phyloP scores from a whole-genome alignment of 2,888 invertebrate genomes.

The Acrobasis repandana region DNA sequence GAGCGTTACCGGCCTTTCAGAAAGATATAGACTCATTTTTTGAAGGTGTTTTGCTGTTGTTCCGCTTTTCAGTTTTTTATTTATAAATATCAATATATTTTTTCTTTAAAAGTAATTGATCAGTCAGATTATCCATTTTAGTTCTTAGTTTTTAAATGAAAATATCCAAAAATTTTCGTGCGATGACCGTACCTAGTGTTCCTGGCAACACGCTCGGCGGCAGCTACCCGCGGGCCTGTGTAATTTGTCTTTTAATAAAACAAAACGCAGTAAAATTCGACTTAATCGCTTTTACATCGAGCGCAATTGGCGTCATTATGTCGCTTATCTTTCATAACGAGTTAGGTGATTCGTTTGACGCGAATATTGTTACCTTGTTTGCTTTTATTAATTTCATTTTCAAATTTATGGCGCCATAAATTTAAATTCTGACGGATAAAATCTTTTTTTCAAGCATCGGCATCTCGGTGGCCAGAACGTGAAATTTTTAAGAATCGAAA shows the following conservation, averaged over 20 bases:
- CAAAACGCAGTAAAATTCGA: slow-evolving; percentile 44
- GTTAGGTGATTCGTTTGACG: slow-evolving; percentile 50
- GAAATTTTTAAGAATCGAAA: not conserved
- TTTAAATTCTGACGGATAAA: slow-evolving; percentile 24
- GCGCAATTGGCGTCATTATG: slow-evolving; percentile 43
- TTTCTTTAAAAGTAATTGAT: too few species aligned
- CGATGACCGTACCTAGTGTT: slow-evolving; percentile 27
- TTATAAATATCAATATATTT: too few species aligned
- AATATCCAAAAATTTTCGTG: not conserved
- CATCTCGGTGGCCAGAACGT: not conserved
- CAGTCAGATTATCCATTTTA: too few species aligned
- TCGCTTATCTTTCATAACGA: slow-evolving; percentile 36
- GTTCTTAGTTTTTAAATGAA: not conserved
- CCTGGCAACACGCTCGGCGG: slow-evolving; percentile 24
- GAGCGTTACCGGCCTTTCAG: too few species aligned
- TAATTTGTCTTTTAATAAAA: slow-evolving; percentile 47
- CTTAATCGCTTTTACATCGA: slow-evolving; percentile 48
- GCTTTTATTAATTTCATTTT: slow-evolving; percentile 56
- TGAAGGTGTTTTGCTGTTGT: too few species aligned
- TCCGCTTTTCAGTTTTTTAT: too few species aligned
- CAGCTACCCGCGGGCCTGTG: slow-evolving; percentile 31
- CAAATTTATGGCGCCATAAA: slow-evolving; percentile 43
- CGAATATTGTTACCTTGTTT: slow-evolving; percentile 50
- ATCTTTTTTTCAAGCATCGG: slow-evolving; percentile 5
- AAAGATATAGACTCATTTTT: too few species aligned